Evolutionary conservation across 1,140 invertebrate genomes (phyloP), one percentile per base, ranked within the genome.

Genomic region (Dendroctonus ponderosae): DNA sequence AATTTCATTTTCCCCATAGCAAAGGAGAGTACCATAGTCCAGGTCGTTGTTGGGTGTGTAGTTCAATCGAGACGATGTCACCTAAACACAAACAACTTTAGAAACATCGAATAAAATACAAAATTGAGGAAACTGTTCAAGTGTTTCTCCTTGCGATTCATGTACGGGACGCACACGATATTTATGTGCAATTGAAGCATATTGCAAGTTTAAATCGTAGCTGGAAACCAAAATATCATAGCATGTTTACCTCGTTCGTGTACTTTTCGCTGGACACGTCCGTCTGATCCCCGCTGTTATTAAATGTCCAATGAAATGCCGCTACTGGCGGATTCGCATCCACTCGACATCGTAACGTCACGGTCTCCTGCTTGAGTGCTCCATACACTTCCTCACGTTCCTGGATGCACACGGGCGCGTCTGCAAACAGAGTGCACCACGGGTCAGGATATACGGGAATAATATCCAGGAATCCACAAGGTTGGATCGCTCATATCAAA

Each of bases 231-330:
- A 12, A 11, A 46, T 14, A 39, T 40, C 7, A 40, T 40, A 37
- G 26, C n/a, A 51, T 62, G 39, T 56, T 59, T 40, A 68, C 66
- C 74, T 84, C 82, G 71, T 82, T 85, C 62, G 86, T 85, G 75
- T 85, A 86, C 64, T 84, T 81, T 41, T 85, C 83, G 26, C 87
- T 82, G 7, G 90, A 84, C 49, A 93, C 82, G 75, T 92, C 89
- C 0, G 87, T 87, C 74, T 90, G 85, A 75, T 93, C 91, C 7
- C 90, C 90, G 48, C 90, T 91, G 76, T 91, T 92, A 80, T 93
- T 93, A 82, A 94, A 93, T 48, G 90, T 92, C 92, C 92, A 93
- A 68, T 91, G 89, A 78, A 92, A 94, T 76, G 87, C 86, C 71
- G 89, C 85, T 8, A 88, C 82, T 0, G 89, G 84, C 7, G 93